These are phyloP conservation scores for Clarias pachynema DNA, from an alignment of 2,797 vertebrate genomes.

Conservation along the genomic window DNA sequence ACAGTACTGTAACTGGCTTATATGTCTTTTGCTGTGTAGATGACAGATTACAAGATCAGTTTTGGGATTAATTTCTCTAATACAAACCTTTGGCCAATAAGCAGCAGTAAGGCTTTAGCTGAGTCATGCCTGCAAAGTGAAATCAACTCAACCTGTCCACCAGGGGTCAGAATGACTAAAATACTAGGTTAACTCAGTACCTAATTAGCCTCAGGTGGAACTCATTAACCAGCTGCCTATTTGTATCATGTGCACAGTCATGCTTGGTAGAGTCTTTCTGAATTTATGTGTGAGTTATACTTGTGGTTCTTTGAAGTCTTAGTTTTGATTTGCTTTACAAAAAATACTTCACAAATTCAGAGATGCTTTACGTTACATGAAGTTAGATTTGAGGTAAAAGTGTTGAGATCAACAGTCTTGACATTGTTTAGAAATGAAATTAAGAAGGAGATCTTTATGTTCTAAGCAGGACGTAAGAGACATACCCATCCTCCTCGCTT, in stretches of 20 bases:
- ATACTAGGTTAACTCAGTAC: not conserved
- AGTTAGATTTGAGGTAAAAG: not conserved
- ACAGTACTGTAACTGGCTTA: not conserved
- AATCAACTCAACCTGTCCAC: not conserved
- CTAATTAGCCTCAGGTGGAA: conserved; percentile 18
- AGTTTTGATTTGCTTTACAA: not conserved
- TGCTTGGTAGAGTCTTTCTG: not conserved
- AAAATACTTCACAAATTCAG: not conserved
- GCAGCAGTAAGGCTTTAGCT: not conserved
- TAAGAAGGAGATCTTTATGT: not conserved
- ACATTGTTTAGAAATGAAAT: not conserved
- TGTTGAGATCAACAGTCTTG: not conserved
- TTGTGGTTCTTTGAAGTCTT: not conserved
- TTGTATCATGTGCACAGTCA: not conserved
- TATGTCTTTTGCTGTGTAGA: not conserved
- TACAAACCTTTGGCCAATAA: not conserved
- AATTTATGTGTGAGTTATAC: not conserved
- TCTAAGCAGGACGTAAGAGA: not conserved
- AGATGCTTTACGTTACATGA: not conserved
- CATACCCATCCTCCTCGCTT: conserved; percentile 69
- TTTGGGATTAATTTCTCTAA: not conserved
- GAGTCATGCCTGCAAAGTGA: not conserved
- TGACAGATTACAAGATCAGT: not conserved
- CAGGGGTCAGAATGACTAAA: not conserved
- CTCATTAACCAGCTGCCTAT: not conserved